phyloP scores from a whole-genome alignment of 2,113 vertebrate species.

The Melanotaenia duboulayi region DNA sequence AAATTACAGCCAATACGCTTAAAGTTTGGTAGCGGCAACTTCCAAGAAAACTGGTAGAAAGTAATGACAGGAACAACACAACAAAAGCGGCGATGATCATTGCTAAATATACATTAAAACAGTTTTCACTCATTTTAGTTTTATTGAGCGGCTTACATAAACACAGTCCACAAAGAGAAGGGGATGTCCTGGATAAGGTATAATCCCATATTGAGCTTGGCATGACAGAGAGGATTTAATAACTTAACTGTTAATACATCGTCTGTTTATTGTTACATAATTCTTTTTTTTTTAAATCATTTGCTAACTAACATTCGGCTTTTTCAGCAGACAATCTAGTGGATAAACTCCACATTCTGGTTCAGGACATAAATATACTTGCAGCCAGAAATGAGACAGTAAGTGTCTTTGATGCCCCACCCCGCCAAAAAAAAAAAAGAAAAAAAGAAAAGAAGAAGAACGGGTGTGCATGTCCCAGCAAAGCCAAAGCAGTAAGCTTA shows the following conservation, averaged over 20 bases:
- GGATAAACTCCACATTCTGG: not conserved
- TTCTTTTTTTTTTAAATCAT: not conserved
- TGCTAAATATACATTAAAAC: too few species aligned
- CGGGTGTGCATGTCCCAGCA: slow-evolving; percentile 19
- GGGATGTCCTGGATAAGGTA: not conserved
- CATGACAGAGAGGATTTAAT: not conserved
- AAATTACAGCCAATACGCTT: slow-evolving; percentile 31
- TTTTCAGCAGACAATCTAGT: not conserved
- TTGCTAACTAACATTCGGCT: not conserved
- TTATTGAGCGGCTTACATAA: not conserved
- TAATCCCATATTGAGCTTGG: not conserved
- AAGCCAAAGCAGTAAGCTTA: not conserved
- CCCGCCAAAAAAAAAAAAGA: not conserved
- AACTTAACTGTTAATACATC: not conserved
- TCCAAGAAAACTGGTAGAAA: not conserved
- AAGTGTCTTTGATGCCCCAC: not conserved
- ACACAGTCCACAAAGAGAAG: not conserved
- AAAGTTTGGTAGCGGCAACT: slow-evolving; percentile 13
- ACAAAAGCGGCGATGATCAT: too few species aligned
- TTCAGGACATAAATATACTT: not conserved
- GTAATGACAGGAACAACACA: too few species aligned
- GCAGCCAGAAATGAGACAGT: not conserved
- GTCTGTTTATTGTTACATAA: not conserved
- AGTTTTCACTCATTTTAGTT: not conserved
- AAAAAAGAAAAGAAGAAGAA: too few species aligned